A percentile compares a stretch with the other conserved stretches of the same genome.
Evolutionary conservation across 1,140 invertebrate genomes (phyloP).

Genomic region (Dolichoris vasculosae): DNA sequence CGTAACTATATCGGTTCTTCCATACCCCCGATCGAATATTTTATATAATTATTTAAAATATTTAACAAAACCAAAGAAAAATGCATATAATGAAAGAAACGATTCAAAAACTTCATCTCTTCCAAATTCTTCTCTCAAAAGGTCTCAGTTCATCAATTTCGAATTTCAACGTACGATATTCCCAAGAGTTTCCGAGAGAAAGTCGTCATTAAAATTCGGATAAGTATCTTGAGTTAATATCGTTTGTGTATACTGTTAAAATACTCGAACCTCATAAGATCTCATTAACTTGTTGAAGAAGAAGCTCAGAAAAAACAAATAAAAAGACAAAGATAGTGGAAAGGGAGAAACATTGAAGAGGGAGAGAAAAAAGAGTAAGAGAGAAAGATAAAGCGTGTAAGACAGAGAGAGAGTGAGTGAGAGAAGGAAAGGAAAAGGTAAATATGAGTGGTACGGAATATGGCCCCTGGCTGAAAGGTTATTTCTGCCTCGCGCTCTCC

Average conservation of each 20-base stretch:
- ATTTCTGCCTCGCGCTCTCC: slow-evolving; percentile 1
- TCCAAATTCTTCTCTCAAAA: not conserved
- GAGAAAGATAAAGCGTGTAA: too few species aligned
- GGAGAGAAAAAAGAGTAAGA: slow-evolving; percentile 10
- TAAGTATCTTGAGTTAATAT: slow-evolving; percentile 41
- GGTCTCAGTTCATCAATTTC: slow-evolving; percentile 15
- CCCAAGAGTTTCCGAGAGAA: slow-evolving; percentile 20
- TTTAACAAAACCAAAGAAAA: not conserved
- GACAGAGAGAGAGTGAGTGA: not conserved
- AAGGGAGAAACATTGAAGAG: not conserved
- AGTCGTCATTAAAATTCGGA: slow-evolving; percentile 43
- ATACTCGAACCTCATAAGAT: slow-evolving; percentile 31
- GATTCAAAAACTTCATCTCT: not conserved
- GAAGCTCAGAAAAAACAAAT: slow-evolving; percentile 5
- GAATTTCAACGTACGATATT: not conserved
- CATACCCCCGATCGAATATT: not conserved
- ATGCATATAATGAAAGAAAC: not conserved
- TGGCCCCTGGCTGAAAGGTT: slow-evolving; percentile 19
- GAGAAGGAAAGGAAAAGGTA: slow-evolving; percentile 24
- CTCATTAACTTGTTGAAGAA: slow-evolving; percentile 43
- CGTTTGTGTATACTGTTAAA: slow-evolving; percentile 35
- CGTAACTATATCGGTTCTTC: not conserved
- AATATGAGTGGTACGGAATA: slow-evolving; percentile 21
- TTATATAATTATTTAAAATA: not conserved
- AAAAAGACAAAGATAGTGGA: slow-evolving; percentile 28